phyloP scores from a whole-genome alignment of 2,888 invertebrate genomes.

The Cepaea hortensis region DNA sequence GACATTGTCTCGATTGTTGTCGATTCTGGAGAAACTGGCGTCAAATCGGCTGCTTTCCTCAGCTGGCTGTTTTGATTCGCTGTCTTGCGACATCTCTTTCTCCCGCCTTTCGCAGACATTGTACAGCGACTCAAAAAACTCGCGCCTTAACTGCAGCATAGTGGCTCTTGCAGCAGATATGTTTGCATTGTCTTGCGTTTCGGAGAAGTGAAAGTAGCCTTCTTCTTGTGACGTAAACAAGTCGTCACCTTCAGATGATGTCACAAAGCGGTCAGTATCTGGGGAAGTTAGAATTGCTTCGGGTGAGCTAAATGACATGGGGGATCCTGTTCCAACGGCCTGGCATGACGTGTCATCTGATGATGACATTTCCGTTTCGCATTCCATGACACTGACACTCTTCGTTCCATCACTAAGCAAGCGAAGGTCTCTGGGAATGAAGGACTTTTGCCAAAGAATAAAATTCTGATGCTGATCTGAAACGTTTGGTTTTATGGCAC shows the following conservation, averaged over 20 bases:
- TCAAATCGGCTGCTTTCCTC: not conserved
- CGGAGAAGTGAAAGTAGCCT: slow-evolving; percentile 6
- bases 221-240: slow-evolving; percentile 36
- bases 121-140: slow-evolving; percentile 28
- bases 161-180: not conserved
- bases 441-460: slow-evolving; percentile 25
- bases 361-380: not conserved
- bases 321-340: slow-evolving; percentile 21
- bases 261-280: slow-evolving; percentile 29
- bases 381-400: not conserved
- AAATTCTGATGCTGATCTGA: slow-evolving; percentile 9
- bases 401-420: not conserved
- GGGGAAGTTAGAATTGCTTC: slow-evolving; percentile 19
- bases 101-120: slow-evolving; percentile 14
- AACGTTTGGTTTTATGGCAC: slow-evolving; percentile 23
- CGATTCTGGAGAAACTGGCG: not conserved
- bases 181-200: not conserved
- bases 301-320: slow-evolving; percentile 41
- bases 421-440: not conserved
- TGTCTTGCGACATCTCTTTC: not conserved
- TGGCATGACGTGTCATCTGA: slow-evolving; percentile 33
- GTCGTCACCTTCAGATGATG: slow-evolving; percentile 40
- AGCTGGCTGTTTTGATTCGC: not conserved
- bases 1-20: slow-evolving; percentile 31
- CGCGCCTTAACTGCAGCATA: slow-evolving; percentile 8